Percentiles rank a stretch among this genome's conserved stretches.
Conservation (phyloP, 2,113 vertebrate genomes). For the Dromiciops gliroides region DNA sequence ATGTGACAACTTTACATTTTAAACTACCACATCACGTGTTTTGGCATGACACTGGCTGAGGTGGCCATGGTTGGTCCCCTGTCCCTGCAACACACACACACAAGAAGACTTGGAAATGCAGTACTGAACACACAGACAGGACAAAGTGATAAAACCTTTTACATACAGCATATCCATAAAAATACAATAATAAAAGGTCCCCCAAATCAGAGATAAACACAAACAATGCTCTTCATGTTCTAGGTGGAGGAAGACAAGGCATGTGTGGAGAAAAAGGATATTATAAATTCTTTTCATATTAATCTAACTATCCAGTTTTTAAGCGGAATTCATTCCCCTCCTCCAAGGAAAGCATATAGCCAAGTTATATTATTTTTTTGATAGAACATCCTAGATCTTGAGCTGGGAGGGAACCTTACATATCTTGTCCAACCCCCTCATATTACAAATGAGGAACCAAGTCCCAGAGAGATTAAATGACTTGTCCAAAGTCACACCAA, state of each 20-base stretch:
- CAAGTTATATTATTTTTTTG: slow-evolving; percentile 47
- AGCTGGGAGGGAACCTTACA: neutral
- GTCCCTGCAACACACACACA: slow-evolving; percentile 9
- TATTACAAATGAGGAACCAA: neutral
- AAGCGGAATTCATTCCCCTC: slow-evolving; percentile 29
- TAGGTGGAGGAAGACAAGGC: slow-evolving; percentile 24
- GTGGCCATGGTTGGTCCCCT: slow-evolving; percentile 70
- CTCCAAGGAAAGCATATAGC: slow-evolving; percentile 36
- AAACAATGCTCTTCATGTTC: slow-evolving; percentile 68
- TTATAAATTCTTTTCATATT: slow-evolving; percentile 12
- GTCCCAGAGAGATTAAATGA: neutral
- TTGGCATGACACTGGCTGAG: slow-evolving; percentile 71
- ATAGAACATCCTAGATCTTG: slow-evolving; percentile 48
- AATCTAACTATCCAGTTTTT: slow-evolving; percentile 38
- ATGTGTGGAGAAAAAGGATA: slow-evolving; percentile 32
- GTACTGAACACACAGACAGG: slow-evolving; percentile 59
- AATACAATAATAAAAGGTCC: neutral
- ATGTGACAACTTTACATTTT: slow-evolving; percentile 83
- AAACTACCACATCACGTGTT: slow-evolving; percentile 76
- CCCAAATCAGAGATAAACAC: slow-evolving; percentile 47
- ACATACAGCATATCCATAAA: slow-evolving; percentile 59
- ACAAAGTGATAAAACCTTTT: slow-evolving; percentile 58
- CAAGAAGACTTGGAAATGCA: slow-evolving; percentile 55
- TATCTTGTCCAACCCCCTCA: neutral
- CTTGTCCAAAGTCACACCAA: neutral